Evolutionary conservation across 2,113 vertebrate species (phyloP).

Genomic region (Clarias batrachus): DNA sequence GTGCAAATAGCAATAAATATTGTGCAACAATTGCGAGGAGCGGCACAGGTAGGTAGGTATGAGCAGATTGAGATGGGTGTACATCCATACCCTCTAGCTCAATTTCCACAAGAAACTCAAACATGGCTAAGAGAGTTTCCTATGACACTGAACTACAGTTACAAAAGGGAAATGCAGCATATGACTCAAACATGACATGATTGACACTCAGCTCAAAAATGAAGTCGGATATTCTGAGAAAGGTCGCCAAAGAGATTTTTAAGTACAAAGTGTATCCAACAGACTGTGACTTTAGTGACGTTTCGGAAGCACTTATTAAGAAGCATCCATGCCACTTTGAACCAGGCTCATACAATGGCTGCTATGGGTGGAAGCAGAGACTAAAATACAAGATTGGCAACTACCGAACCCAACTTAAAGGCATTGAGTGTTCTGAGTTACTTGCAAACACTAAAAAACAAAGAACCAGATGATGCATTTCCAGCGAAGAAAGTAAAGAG

Average conservation of each 20-base stretch:
- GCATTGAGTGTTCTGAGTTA: not conserved
- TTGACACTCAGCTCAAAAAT: not conserved
- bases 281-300: not conserved
- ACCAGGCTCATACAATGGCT: not conserved
- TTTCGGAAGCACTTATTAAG: not conserved
- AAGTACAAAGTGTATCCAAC: not conserved
- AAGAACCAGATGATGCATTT: not conserved
- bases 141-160: not conserved
- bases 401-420: not conserved
- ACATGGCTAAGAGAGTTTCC: not conserved
- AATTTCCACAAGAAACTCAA: not conserved
- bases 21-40: no score
- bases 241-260: not conserved
- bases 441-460: not conserved
- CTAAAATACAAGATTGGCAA: not conserved
- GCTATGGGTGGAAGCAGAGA: not conserved
- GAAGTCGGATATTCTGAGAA: not conserved
- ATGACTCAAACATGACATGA: not conserved
- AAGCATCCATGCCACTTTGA: not conserved
- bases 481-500: not conserved
- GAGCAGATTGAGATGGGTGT: no score
- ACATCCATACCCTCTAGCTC: not conserved
- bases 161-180: not conserved
- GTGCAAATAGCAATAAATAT: no score
- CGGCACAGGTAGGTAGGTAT: no score